Conservation (phyloP, 1,140 invertebrate species). For the Chlorops oryzae region DNA sequence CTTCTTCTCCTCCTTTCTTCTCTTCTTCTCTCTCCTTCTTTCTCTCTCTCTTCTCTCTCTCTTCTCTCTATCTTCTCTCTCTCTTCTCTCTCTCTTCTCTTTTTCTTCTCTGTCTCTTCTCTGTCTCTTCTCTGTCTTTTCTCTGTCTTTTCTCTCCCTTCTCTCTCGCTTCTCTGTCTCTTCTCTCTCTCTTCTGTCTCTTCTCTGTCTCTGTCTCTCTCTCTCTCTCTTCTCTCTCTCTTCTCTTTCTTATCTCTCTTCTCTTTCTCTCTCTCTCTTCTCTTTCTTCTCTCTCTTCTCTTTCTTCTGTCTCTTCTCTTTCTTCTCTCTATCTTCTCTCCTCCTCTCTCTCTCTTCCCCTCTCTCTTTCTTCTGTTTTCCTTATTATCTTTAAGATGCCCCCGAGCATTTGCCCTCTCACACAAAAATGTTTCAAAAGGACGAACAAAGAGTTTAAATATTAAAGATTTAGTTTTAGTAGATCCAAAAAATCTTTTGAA, state of each 20-base stretch:
- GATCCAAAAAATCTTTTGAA: too few species aligned
- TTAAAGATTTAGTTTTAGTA: too few species aligned
- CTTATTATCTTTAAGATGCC: too few species aligned
- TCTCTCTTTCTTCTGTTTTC: too few species aligned
- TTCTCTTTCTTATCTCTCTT: constrained; percentile 11
- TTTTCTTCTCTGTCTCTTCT: constrained; percentile 17
- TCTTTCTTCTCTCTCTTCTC: neutral
- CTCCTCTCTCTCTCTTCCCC: too few species aligned
- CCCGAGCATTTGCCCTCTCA: too few species aligned
- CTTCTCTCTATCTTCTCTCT: constrained; percentile 15
- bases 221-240: neutral
- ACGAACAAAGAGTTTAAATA: too few species aligned
- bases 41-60: constrained; percentile 4
- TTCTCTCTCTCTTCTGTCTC: neutral
- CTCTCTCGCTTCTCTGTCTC: constrained; percentile 35
- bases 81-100: constrained; percentile 15
- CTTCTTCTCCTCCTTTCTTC: constrained; percentile 21
- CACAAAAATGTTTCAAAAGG: too few species aligned
- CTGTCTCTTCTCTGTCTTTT: too few species aligned
- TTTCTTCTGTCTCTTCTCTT: neutral
- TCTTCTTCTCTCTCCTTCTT: constrained; percentile 16
- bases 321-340: too few species aligned
- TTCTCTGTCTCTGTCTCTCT: constrained; percentile 5
- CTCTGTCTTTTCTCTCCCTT: too few species aligned
- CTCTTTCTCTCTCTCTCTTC: neutral